Evolutionary conservation across 2,888 invertebrate species (phyloP).

Genomic region (Philonicus albiceps): DNA sequence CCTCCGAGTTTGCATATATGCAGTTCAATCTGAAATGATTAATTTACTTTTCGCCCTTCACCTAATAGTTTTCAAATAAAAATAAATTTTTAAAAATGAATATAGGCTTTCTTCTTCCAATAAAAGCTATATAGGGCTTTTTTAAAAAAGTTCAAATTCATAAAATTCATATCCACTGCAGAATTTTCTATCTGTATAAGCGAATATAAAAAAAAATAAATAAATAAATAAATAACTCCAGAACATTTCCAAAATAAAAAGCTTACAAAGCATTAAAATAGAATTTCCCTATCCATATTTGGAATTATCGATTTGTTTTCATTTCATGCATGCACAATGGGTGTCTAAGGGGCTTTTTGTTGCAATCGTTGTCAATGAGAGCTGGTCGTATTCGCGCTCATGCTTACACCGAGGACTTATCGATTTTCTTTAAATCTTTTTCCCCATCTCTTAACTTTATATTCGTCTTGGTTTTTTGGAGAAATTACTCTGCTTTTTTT

Average conservation of each 20-base stretch:
- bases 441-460: not conserved
- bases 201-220: not conserved
- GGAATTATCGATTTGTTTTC: not conserved
- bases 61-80: not conserved
- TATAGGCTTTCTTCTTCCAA: not conserved
- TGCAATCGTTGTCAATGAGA: not conserved
- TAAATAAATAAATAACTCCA: not conserved
- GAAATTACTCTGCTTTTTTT: not conserved
- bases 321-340: not conserved
- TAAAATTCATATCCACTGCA: not conserved
- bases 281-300: not conserved
- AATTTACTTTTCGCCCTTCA: not conserved
- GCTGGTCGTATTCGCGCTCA: not conserved
- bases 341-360: not conserved
- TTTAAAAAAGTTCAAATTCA: not conserved
- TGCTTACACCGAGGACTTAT: not conserved
- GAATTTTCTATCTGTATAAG: not conserved
- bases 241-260: not conserved
- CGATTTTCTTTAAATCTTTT: not conserved
- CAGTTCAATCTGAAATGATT: not conserved
- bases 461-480: not conserved
- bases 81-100: not conserved
- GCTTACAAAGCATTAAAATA: not conserved
- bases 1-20: not conserved
- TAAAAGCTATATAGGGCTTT: not conserved